Base-by-base conservation (phyloP, 2,888 invertebrate species). In the Dryococelus australis region DNA sequence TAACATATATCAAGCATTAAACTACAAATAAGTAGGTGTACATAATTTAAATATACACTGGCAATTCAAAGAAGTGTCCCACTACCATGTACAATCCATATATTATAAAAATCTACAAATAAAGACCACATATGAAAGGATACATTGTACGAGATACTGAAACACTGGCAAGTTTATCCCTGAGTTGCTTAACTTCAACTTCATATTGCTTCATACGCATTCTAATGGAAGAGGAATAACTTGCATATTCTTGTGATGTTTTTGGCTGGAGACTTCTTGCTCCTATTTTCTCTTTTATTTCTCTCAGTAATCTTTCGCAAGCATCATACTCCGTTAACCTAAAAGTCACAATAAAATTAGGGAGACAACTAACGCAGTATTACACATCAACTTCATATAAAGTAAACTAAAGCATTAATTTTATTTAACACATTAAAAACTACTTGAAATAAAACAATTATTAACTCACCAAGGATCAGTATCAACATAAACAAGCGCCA, bases 261-360 rank as follows among this genome's bases (percentile, higher is more conserved):
- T 93, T 93, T 51, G 93, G 91, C 89, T 94, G 93, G 88, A 93
- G 92, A 89, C 94, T 94, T 86, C 96, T 92, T 87, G 93, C 91
- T 0, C 94, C 94, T 13, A 96, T 90, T 90, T 95, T 94, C 88
- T 94, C 94, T 92, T 95, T 94, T 85, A 96, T 94, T 90, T 95
- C 94, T 84, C 95, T 93, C 90, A 94, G 94, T 35, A 96, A 91
- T 88, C 94, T 94, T 90, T 95, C 95, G 90, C 96, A 96, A 0
- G 95, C 94, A 90, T 95, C 95, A 91, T 94, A 94, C 90, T 96
- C 96, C 0, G 93, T 91, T 24, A 95, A 92, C 96, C 96, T 96
- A 85, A 87, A 35, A 27, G 35, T 35, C 80, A 87, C 28, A 28
- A 85, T 35, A 86, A 80, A 43, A n/a, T 28, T 80, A 28, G 6